Conservation (phyloP, 2,113 vertebrate species). For the Haplotaxodon microlepis region DNA sequence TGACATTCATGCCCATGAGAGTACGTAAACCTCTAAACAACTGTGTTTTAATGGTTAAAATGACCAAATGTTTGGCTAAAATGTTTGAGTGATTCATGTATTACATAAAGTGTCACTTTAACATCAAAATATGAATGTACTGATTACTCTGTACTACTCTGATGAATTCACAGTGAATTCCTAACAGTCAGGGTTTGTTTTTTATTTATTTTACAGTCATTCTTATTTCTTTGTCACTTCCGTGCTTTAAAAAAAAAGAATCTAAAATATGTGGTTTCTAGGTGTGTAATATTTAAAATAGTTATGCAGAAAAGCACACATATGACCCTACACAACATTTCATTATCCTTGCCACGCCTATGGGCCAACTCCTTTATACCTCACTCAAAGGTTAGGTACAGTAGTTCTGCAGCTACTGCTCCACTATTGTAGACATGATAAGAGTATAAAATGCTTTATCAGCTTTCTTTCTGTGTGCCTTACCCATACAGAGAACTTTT, state of each 20-base stretch:
- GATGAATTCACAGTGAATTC: not conserved
- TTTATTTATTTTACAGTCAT: not conserved
- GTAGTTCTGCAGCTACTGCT: not conserved
- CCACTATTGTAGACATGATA: not conserved
- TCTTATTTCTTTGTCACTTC: not conserved
- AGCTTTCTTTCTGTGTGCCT: not conserved
- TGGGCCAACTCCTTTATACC: not conserved
- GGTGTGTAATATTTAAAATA: not conserved
- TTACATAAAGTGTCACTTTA: not conserved
- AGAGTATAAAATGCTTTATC: not conserved
- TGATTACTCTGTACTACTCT: not conserved
- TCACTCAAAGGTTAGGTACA: not conserved
- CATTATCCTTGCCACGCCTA: not conserved
- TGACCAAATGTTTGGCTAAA: not conserved
- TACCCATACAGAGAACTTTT: not conserved
- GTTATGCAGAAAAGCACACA: not conserved
- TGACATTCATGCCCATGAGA: not conserved
- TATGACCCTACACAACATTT: not conserved
- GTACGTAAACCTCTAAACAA: not conserved
- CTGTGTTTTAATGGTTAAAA: not conserved
- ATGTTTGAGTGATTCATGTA: not conserved
- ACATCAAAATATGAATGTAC: not conserved
- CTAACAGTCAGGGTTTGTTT: not conserved
- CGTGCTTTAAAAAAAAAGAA: rapidly evolving
- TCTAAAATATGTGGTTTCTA: not conserved